Evolutionary conservation across 2,797 vertebrate species (phyloP), one percentile per base, ranked within the genome.

Genomic region (Sibirionetta formosa): DNA sequence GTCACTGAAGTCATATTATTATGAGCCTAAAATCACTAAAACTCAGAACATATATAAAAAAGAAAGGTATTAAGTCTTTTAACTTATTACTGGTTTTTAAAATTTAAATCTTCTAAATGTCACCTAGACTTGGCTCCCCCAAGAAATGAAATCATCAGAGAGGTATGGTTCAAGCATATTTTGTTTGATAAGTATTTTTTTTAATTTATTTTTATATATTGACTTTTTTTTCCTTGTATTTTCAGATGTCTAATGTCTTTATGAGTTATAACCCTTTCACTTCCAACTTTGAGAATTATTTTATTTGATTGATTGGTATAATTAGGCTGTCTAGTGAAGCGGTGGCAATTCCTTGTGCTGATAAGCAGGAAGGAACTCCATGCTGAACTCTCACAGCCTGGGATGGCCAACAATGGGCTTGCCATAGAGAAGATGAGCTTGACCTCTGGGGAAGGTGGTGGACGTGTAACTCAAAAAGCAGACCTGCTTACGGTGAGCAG

Each of bases 261-360:
- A 84, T 71, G 77, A 92, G 61, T 77, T 86, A 76, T 71, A 94
- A 80, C 29, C 54, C 95, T 93, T 95, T 23, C 5, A 38, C 23
- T 89, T 66, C 54, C 64, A 94, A 44, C 57, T 54, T 58, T 56
- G 31, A 0, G 22, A 91, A 75, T 42, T 64, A 68, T 96, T 94
- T 91, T 86, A 75, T 63, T 23, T 93, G 91, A 97, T 85, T 94
- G 92, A 96, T 93, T 96, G 84, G 68, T 93, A 71, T 64, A 94
- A 95, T 97, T 96, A 93, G 53, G 22, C 61, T 94, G 54, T 81
- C 95, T 66, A 72, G 63, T 56, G 44, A 22, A 91, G 78, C 2
- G 1, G 89, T 64, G 72, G 66, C 82, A 57, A 51, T 70, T 87
- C 35, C 82, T 96, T 88, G 77, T 88, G 90, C 77, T 92, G 75